phyloP scores from a whole-genome alignment of 2,113 vertebrate species.

The Cryptotis parvus region DNA sequence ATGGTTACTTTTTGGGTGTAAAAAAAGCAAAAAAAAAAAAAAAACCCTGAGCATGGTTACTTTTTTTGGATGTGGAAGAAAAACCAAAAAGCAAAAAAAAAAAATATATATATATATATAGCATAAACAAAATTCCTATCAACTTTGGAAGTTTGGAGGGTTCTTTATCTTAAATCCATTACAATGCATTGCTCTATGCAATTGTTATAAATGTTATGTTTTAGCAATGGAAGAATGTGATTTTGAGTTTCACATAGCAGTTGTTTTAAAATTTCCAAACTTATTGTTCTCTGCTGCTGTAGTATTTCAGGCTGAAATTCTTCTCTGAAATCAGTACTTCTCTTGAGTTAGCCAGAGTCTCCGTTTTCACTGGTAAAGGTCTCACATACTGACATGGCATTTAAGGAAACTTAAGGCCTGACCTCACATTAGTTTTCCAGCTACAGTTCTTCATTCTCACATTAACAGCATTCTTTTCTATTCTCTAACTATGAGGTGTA shows the following conservation, averaged over 20 bases:
- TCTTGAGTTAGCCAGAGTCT: neutral
- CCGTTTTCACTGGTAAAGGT: neutral
- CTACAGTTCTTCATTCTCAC: neutral
- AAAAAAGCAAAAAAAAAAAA: no score
- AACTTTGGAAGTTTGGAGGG: neutral
- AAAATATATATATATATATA: no score
- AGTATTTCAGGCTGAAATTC: neutral
- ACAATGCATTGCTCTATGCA: neutral
- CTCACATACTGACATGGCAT: neutral
- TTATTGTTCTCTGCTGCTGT: neutral
- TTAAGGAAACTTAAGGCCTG: neutral
- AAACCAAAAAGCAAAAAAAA: no score
- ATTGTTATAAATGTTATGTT: neutral
- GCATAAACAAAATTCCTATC: neutral
- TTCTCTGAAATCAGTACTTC: slow-evolving; percentile 2
- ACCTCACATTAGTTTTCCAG: neutral
- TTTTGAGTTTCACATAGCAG: neutral
- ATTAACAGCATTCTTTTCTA: neutral
- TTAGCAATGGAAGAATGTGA: neutral
- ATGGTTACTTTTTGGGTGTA: no score
- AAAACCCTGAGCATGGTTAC: no score
- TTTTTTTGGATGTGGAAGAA: no score
- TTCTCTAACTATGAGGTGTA: neutral
- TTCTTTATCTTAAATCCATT: neutral
- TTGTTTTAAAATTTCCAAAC: slow-evolving; percentile 46